Evolutionary conservation across 2,113 vertebrate genomes (phyloP), one percentile per base, ranked within the genome.

Genomic region (Arothron firmamentum): DNA sequence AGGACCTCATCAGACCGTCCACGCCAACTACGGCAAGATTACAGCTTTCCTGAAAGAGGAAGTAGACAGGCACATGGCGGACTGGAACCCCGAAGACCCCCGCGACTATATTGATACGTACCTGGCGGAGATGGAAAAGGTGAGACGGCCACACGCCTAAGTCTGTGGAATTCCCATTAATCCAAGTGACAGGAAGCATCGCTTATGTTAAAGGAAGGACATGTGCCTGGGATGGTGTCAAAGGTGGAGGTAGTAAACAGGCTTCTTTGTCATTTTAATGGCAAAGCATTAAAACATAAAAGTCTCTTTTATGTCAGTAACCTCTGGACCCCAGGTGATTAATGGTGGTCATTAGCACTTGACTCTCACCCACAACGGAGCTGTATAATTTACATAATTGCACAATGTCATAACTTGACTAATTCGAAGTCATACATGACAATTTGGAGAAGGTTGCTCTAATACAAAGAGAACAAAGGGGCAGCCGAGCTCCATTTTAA

Each of bases 31-130:
- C 61, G 12, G 0, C 0, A 1, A 67, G 14, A 4, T 95, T 16
- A 53, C 78, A 12, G 4, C 0, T 0, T 95, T 92, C 25, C 45
- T 94, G 59, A 20, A 5, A n/a, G 38, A 34, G 15, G 62, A 86
- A 34, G 77, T 92, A 3, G 18, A 84, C n/a, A 90, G 87, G 53
- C 93, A 95, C 80, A 90, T 80, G 72, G 86, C 74, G 59, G 87
- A 94, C 2, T 85, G 88, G 91, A 90, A 93, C 54, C 87, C 89
- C 1, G 82, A 73, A 0, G 84, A 94, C 54, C 78, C 88, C 9
- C 87, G 88, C 11, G 93, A 95, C 70, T 93, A 85, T 67, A 89
- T 94, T 0, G 93, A 95, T n/a, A 82, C 82, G 18, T 95, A 93
- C 74, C 82, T 96, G 47, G 70, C 64, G 13, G 92, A 94, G 88